These are phyloP conservation scores for Anas acuta DNA, from an alignment of 2,797 vertebrate genomes.

Conservation along the genomic window DNA sequence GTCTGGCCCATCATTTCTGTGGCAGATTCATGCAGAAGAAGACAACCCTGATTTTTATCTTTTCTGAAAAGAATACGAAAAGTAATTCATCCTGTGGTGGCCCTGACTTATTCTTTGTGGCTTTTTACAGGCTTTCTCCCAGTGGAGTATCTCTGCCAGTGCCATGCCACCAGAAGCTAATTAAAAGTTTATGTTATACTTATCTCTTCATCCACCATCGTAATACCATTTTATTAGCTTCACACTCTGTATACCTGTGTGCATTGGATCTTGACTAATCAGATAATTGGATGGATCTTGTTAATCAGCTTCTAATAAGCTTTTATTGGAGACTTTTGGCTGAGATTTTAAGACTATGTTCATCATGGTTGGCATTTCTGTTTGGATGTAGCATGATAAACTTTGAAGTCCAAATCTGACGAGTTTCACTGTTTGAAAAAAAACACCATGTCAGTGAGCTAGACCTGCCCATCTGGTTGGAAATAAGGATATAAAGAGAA, in stretches of 20 bases:
- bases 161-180: neutral
- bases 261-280: neutral
- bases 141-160: neutral
- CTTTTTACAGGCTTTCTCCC: neutral
- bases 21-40: neutral
- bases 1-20: neutral
- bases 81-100: neutral
- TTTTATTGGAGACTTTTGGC: neutral
- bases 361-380: neutral
- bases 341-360: neutral
- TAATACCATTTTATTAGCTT: neutral
- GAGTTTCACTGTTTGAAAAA: neutral
- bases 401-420: neutral
- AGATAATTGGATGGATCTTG: neutral
- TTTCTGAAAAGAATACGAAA: neutral
- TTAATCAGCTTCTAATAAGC: slow-evolving; percentile 3
- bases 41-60: neutral
- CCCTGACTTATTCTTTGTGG: neutral
- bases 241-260: neutral
- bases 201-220: neutral
- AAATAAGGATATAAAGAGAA: neutral
- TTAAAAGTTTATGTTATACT: neutral
- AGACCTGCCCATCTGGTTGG: neutral
- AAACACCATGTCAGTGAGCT: neutral
- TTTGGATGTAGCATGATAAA: neutral